Evolutionary conservation across 2,888 invertebrate species (phyloP).

Genomic region (Antitype chi): DNA sequence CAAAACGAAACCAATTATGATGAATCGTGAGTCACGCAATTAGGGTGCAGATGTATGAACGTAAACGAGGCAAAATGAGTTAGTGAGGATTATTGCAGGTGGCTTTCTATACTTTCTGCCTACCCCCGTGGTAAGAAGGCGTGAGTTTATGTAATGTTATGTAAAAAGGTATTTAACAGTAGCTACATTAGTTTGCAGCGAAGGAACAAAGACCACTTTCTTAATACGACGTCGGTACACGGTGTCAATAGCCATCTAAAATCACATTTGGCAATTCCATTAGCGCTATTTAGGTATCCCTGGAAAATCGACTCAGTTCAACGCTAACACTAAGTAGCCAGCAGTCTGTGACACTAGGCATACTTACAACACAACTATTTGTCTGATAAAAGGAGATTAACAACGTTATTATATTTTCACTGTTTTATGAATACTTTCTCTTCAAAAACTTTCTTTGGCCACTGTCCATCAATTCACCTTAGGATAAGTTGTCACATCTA

Average conservation of each 20-base stretch:
- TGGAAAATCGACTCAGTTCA: constrained; percentile 25
- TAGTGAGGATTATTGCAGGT: too few relatives aligned
- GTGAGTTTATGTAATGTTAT: too few relatives aligned
- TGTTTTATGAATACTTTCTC: background rate
- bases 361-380: background rate
- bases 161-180: background rate
- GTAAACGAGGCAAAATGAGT: too few relatives aligned
- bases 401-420: background rate
- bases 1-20: too few relatives aligned
- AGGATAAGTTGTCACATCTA: background rate
- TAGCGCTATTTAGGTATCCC: constrained; percentile 11
- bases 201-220: background rate
- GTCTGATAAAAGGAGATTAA: background rate
- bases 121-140: too few relatives aligned
- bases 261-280: constrained; percentile 13
- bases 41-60: too few relatives aligned
- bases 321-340: constrained; percentile 1
- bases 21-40: too few relatives aligned
- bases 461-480: too few relatives aligned
- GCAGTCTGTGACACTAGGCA: background rate
- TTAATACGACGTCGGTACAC: background rate
- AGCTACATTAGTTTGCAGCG: background rate
- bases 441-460: background rate
- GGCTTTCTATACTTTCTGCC: too few relatives aligned
- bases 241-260: background rate